Evolutionary conservation across 1,140 invertebrate genomes (phyloP), one percentile per base, ranked within the genome.

Genomic region (Sminthurides bifidus): DNA sequence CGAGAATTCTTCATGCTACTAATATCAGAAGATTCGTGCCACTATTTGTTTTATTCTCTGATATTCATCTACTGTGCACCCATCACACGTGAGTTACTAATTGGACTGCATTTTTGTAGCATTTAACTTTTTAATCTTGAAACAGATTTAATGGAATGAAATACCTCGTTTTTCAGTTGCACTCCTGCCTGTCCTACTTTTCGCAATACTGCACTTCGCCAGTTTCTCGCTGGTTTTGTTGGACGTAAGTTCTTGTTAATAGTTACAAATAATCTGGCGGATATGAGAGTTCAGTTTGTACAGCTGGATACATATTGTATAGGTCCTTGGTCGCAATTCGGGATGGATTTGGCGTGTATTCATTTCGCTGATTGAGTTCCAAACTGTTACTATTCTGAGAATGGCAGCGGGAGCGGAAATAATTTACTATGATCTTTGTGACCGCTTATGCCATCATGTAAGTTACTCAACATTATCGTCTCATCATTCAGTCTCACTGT

Each of bases 31-130:
- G 94, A 98, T 74, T 93, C 90, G 54, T 92, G 87, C 63, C 94
- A 98, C 71, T 97, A 98, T 70, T 75, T 98, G 50, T 81, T 96
- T 70, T 98, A 87, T 72, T 89, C 89, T 12, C 71, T 95, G 44
- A 90, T 96, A 65, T 97, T 97, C 70, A 76, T 95, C 59, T 92
- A 87, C 71, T 83, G 84, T 31, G 75, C 82, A 50, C 91, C 92
- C 26, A 81, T 92, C 45, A 81, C 90, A 62, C 76, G 86, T 92
- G 89, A 86, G 49, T 33, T 37, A 26, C 14, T 21, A 26, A 14
- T 41, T 30, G 2, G 15, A 17, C n/a, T 49, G 3, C 50, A 2
- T 19, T 17, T 43, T 30, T 31, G 14, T 44, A 29, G 4, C 31
- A 40, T 50, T 35, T 15, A 3, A 12, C 12, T 23, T 12, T 12